These are phyloP conservation scores for Drosophila gunungcola DNA, from an alignment of 1,140 invertebrate species.

Conservation along the genomic window DNA sequence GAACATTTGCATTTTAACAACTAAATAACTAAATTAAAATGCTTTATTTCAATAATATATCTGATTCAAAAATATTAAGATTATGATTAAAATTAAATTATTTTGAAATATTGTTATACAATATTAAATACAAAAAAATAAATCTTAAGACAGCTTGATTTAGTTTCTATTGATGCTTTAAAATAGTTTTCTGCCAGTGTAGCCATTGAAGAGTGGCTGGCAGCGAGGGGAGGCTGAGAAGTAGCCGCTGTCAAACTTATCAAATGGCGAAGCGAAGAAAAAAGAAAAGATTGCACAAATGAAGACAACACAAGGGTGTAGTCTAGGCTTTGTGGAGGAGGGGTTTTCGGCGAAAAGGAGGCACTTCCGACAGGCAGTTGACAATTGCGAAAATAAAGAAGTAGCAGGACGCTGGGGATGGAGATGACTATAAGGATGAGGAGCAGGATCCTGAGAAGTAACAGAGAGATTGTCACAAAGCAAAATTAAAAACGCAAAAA, in stretches of 20 bases:
- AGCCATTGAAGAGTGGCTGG: neutral
- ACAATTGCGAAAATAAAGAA: constrained; percentile 63
- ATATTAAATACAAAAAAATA: too few species aligned
- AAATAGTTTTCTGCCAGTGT: neutral
- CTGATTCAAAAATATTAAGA: too few species aligned
- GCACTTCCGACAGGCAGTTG: constrained; percentile 48
- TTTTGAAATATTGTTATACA: too few species aligned
- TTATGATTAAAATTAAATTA: too few species aligned
- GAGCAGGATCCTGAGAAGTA: constrained; percentile 17
- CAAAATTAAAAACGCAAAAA: constrained; percentile 82
- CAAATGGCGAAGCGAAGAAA: constrained; percentile 73
- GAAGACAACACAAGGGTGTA: constrained; percentile 32
- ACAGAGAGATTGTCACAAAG: constrained; percentile 69
- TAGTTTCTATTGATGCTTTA: too few species aligned
- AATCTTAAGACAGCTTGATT: too few species aligned
- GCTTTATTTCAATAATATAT: too few species aligned
- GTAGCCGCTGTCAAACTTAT: constrained; percentile 81
- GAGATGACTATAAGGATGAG: neutral
- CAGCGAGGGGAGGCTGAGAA: constrained; percentile 28
- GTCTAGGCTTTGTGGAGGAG: neutral
- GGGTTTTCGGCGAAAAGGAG: neutral
- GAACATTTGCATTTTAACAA: too few species aligned
- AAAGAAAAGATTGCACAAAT: constrained; percentile 49
- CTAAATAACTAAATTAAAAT: too few species aligned
- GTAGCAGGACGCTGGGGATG: neutral